These are phyloP conservation scores for Rhodophaea formosa DNA, from an alignment of 2,888 invertebrate species.

Conservation along the genomic window DNA sequence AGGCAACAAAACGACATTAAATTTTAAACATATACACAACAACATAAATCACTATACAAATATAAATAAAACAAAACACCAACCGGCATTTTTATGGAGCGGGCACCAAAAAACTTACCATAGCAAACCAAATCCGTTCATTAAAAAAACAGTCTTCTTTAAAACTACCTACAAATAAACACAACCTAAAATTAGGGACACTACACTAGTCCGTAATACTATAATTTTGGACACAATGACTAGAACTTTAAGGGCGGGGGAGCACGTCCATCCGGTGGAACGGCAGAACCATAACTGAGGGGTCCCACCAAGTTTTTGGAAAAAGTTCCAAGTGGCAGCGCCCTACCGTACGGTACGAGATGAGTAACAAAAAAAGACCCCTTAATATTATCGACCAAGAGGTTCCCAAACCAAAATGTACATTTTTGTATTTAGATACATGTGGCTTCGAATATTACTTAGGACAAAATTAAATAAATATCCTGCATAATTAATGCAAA, in stretches of 20 bases:
- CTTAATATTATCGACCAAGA: constrained; percentile 69
- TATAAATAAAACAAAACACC: constrained; percentile 4
- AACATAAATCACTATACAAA: not conserved
- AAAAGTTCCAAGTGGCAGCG: constrained; percentile 63
- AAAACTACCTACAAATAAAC: constrained; percentile 33
- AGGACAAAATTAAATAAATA: too few species aligned
- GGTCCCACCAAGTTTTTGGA: constrained; percentile 68
- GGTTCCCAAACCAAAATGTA: constrained; percentile 60
- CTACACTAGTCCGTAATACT: constrained; percentile 49
- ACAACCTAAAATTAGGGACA: constrained; percentile 38
- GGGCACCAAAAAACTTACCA: constrained; percentile 56
- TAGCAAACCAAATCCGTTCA: constrained; percentile 78
- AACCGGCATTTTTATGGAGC: constrained; percentile 5
- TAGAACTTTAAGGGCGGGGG: constrained; percentile 67
- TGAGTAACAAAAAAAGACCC: constrained; percentile 79
- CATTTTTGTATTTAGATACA: constrained; percentile 7
- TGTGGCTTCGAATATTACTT: not conserved
- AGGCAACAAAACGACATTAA: not conserved
- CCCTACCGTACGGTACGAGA: constrained; percentile 75
- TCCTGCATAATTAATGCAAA: too few species aligned
- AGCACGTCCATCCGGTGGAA: constrained; percentile 69
- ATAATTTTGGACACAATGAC: constrained; percentile 76
- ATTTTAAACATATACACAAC: not conserved
- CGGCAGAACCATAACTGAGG: constrained; percentile 75
- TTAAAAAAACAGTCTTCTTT: constrained; percentile 56